Conservation (phyloP, 2,797 vertebrate genomes). For the Borostomias antarcticus region DNA sequence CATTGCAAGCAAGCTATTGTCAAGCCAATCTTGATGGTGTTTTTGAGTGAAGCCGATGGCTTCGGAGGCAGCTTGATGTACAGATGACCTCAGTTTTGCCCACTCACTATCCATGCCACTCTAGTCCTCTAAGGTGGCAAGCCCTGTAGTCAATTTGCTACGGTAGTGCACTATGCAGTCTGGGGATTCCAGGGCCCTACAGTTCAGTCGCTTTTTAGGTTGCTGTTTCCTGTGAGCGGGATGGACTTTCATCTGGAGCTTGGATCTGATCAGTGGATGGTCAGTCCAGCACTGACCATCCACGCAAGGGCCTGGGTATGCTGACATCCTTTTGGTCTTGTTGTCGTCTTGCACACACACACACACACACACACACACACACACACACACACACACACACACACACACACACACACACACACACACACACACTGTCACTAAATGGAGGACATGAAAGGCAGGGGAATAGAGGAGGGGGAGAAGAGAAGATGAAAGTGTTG, state of each 20-base stretch:
- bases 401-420: neutral
- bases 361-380: no score
- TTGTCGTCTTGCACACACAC: no score
- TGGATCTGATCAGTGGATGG: constrained; percentile 18
- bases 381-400: no score
- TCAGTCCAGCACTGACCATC: constrained; percentile 25
- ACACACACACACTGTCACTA: neutral
- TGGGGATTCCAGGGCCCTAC: neutral
- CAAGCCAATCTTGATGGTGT: neutral
- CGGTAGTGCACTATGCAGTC: neutral
- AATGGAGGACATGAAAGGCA: neutral
- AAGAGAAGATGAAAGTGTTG: neutral
- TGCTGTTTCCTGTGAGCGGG: neutral
- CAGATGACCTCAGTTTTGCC: neutral
- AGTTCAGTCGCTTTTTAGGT: neutral
- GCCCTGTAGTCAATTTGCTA: no score
- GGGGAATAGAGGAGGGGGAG: no score
- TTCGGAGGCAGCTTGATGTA: neutral
- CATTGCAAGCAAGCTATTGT: neutral
- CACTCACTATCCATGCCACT: no score
- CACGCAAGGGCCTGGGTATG: no score
- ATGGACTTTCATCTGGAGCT: constrained; percentile 11
- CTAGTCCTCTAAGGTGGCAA: no score
- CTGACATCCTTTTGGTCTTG: no score
- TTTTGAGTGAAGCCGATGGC: neutral